Percentiles rank a stretch among this genome's conserved stretches.
Evolutionary conservation across 2,797 vertebrate species (phyloP).

Genomic region (Chaetophractus vellerosus): DNA sequence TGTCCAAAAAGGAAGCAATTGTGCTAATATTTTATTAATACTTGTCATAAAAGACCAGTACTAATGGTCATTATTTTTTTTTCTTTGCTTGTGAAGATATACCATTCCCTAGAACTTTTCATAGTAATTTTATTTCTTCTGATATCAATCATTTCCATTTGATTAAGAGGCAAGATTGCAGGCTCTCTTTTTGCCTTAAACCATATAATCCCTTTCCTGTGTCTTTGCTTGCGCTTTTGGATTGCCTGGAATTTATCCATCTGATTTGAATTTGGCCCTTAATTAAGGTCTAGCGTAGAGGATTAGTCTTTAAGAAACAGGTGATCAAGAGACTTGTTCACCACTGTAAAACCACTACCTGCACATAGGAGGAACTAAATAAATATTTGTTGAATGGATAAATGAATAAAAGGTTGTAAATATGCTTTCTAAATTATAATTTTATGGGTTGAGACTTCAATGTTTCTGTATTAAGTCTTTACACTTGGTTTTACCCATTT

Average conservation of each 20-base stretch:
- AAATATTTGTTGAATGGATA: no score
- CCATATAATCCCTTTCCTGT: not conserved
- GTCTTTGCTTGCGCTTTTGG: constrained; percentile 21
- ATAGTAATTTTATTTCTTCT: not conserved
- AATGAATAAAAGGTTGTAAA: not conserved
- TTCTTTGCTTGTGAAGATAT: not conserved
- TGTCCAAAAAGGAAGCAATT: not conserved
- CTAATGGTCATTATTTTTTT: not conserved
- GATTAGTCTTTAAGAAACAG: not conserved
- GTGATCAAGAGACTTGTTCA: not conserved
- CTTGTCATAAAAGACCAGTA: not conserved
- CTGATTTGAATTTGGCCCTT: not conserved
- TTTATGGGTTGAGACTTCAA: not conserved
- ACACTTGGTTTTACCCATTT: not conserved
- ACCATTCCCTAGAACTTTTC: not conserved
- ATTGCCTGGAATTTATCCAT: not conserved
- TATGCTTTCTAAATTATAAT: not conserved
- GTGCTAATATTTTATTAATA: not conserved
- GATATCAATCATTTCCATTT: not conserved
- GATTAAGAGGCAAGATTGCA: not conserved
- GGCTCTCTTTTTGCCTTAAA: constrained; percentile 2
- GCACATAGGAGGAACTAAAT: no score
- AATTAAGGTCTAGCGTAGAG: not conserved
- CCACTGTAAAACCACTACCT: not conserved
- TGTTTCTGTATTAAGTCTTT: not conserved